Evolutionary conservation across 2,888 invertebrate species (phyloP), one percentile per base, ranked within the genome.

Genomic region (Tetragnatha montana): DNA sequence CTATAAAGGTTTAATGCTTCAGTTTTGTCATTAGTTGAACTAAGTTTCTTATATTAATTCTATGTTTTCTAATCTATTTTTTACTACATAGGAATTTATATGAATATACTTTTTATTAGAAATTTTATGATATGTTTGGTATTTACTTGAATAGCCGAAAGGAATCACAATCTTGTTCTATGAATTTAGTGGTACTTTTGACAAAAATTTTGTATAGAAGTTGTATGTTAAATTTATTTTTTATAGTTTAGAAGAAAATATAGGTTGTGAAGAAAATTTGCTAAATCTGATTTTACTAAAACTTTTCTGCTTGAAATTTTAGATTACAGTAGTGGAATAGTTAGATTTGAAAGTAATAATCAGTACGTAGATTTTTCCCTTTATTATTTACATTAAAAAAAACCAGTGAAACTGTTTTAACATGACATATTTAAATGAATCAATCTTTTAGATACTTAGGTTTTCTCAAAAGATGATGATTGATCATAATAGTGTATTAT

Each of bases 141-240:
- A 17, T 60, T 60, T 17, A 60, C 60, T 17, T 17, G 17, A 60
- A 60, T 60, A 60, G 60, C 60, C 17, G 4, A 60, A 60, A 17
- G 12, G 60, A 60, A 60, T 60, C 60, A 60, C 60, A 60, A 60
- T 60, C 60, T 60, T 60, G 60, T 60, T 60, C 60, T 60, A 60
- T 17, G 4, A 60, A 60, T 17, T 60, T 60, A 60, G 17, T 17
- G 17, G 12, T 60, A 60, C 60, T 60, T 60, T 60, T 60, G 17
- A 60, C 60, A 60, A 60, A 35, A 6, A 60, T 60, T 17, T 60
- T 60, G 60, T 60, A 60, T 60, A 60, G 60, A 17, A 17, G 60
- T 60, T 60, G 60, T 60, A 60, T 60, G 60, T 60, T 1, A 76
- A n/a, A 76, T 76, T 76, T 76, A 50, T 50, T 76, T 76, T 75